These are phyloP conservation scores for Mormyrops boulengeri DNA, from an alignment of 2,797 vertebrate genomes.

Conservation along the genomic window DNA sequence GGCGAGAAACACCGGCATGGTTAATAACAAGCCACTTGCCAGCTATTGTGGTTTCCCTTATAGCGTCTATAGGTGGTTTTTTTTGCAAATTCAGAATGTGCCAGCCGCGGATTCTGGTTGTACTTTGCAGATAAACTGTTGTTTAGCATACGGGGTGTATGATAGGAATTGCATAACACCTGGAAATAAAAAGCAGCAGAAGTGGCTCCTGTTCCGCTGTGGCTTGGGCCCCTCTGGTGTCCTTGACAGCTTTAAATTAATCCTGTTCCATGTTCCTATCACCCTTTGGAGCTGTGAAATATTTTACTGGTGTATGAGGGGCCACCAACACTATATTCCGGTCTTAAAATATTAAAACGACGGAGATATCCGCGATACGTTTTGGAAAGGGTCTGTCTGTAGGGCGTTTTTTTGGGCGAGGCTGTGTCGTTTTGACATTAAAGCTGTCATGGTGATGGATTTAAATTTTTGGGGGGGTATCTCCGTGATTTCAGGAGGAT, in stretches of 20 bases:
- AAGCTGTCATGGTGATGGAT: neutral
- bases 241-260: conserved; percentile 12
- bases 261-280: conserved; percentile 13
- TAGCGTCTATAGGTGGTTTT: neutral
- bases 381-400: neutral
- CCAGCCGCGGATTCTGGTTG: neutral
- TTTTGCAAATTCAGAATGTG: neutral
- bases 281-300: conserved; percentile 6
- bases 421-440: neutral
- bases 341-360: neutral
- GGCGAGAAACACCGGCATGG: neutral
- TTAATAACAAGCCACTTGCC: neutral
- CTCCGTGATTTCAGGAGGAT: neutral
- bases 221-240: neutral
- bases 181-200: neutral
- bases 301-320: neutral
- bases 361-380: neutral
- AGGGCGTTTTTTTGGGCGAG: neutral
- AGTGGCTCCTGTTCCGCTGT: neutral
- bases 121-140: neutral
- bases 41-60: neutral
- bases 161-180: neutral
- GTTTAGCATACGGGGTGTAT: neutral
- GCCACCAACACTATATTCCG: neutral
- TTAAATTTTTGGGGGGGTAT: conserved; percentile 36